These are phyloP conservation scores for Xenentodon cancila DNA, from an alignment of 2,797 vertebrate genomes.

Conservation along the genomic window DNA sequence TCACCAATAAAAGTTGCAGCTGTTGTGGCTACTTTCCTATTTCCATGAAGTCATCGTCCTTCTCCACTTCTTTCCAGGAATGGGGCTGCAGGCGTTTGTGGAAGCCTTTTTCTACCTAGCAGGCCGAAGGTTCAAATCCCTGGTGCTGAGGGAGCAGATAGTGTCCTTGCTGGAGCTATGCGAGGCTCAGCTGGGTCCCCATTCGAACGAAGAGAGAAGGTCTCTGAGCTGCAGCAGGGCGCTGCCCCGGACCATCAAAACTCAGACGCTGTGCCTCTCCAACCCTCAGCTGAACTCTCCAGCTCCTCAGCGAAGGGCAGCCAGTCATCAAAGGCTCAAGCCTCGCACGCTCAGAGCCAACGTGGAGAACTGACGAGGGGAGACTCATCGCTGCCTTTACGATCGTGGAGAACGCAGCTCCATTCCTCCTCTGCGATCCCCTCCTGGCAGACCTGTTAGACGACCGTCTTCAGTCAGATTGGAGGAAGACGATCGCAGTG, in stretches of 20 bases:
- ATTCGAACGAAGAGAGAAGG: slow-evolving; percentile 73
- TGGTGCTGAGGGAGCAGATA: slow-evolving; percentile 84
- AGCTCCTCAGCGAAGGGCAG: slow-evolving; percentile 27
- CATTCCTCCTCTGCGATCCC: slow-evolving; percentile 18
- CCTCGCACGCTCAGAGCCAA: slow-evolving; percentile 68
- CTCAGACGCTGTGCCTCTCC: slow-evolving; percentile 30
- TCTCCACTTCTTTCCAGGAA: slow-evolving; percentile 80
- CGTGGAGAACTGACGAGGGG: slow-evolving; percentile 72
- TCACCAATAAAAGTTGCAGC: background rate
- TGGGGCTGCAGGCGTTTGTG: slow-evolving; percentile 93
- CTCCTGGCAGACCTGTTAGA: slow-evolving; percentile 39
- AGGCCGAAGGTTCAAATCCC: slow-evolving; percentile 87
- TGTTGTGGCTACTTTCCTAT: background rate
- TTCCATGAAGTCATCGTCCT: background rate
- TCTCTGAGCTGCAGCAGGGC: slow-evolving; percentile 77
- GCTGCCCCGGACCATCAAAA: slow-evolving; percentile 39
- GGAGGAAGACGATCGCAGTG: slow-evolving; percentile 30
- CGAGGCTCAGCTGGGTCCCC: slow-evolving; percentile 85
- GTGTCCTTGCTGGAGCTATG: slow-evolving; percentile 86
- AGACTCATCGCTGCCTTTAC: slow-evolving; percentile 36
- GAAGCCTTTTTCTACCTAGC: slow-evolving; percentile 93
- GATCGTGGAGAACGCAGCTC: slow-evolving; percentile 28
- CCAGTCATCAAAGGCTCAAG: slow-evolving; percentile 71
- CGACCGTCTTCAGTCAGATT: slow-evolving; percentile 53
- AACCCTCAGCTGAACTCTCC: slow-evolving; percentile 56